Percentiles rank a stretch among this genome's conserved stretches.
Evolutionary conservation across 2,113 vertebrate species (phyloP).

Genomic region (Rutilus rutilus): DNA sequence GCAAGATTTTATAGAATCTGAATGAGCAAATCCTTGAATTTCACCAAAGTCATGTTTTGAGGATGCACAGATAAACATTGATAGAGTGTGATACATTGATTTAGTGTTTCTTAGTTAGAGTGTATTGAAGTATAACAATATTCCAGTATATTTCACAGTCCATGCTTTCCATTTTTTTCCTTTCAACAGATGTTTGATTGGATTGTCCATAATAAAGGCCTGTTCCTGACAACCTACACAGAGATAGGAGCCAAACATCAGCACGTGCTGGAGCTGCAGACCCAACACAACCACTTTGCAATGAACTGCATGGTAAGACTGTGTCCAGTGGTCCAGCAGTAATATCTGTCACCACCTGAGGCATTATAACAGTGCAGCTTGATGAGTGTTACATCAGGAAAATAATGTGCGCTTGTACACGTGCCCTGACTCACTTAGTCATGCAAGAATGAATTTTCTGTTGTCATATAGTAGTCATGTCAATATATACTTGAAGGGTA

Average conservation of each 20-base stretch:
- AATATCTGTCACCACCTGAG: slow-evolving; percentile 20
- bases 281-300: slow-evolving; percentile 98
- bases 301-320: slow-evolving; percentile 99
- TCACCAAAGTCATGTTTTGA: neutral
- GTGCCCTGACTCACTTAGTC: slow-evolving; percentile 10
- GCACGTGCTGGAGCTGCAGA: slow-evolving; percentile 94
- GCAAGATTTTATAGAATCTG: neutral
- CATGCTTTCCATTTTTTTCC: slow-evolving; percentile 23
- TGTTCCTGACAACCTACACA: slow-evolving; percentile 95
- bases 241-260: slow-evolving; percentile 96
- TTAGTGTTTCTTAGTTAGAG: neutral
- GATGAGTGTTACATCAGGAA: slow-evolving; percentile 22
- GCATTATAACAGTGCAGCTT: neutral
- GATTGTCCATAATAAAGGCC: slow-evolving; percentile 99
- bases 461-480: slow-evolving; percentile 22
- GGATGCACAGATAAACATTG: neutral
- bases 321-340: slow-evolving; percentile 17
- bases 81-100: neutral
- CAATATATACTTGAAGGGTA: slow-evolving; percentile 17
- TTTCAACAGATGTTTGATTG: slow-evolving; percentile 95
- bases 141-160: neutral
- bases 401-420: neutral
- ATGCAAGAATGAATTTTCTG: neutral
- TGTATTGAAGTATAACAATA: neutral
- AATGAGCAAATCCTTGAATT: neutral